A percentile compares a stretch with the other conserved stretches of the same genome.
Conservation (phyloP, 2,888 invertebrate species). For the Amphimallon solstitiale region DNA sequence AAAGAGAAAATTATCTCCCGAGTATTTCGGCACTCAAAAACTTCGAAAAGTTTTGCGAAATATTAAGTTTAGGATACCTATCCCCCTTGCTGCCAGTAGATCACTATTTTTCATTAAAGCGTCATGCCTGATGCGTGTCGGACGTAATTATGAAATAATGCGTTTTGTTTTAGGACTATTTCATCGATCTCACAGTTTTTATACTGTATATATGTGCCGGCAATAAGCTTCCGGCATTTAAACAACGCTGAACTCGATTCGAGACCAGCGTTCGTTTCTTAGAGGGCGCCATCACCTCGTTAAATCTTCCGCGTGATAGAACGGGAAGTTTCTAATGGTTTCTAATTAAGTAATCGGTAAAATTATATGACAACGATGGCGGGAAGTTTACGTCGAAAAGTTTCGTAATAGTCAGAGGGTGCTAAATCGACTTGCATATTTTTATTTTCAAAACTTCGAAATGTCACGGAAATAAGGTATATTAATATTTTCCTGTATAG, state of each 20-base stretch:
- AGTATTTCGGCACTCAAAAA: neutral
- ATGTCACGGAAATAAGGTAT: neutral
- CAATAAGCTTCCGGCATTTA: too few species aligned
- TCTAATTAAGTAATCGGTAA: constrained; percentile 16
- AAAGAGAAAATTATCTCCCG: neutral
- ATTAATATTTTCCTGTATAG: neutral
- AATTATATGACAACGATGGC: constrained; percentile 9
- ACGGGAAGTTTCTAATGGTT: constrained; percentile 3
- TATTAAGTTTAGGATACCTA: constrained; percentile 8
- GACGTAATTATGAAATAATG: neutral
- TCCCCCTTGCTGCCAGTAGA: neutral
- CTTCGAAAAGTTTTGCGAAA: neutral
- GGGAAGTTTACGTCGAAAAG: neutral
- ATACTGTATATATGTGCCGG: too few species aligned
- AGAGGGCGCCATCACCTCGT: too few species aligned
- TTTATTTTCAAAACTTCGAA: neutral
- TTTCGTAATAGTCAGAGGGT: neutral
- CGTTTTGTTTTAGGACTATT: neutral
- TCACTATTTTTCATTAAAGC: constrained; percentile 5
- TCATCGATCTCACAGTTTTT: neutral
- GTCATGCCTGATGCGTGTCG: neutral
- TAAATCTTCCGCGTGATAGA: constrained; percentile 4
- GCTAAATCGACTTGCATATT: neutral
- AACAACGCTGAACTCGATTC: too few species aligned
- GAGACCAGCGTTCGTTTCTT: too few species aligned